Evolutionary conservation across 2,797 vertebrate species (phyloP).

Genomic region (Tamandua tetradactyla): DNA sequence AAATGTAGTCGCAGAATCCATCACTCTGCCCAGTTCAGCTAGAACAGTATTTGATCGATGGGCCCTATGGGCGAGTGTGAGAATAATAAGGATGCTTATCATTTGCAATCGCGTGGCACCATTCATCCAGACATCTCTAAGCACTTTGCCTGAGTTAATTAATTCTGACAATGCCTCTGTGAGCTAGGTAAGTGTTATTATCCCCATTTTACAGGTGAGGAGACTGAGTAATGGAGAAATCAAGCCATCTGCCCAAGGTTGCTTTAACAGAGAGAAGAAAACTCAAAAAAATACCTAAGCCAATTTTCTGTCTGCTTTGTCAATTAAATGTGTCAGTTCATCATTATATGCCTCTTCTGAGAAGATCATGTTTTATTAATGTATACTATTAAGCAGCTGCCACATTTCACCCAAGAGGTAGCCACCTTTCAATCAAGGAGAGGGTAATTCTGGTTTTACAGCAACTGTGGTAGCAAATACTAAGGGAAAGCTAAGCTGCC

Average conservation of each 20-base stretch:
- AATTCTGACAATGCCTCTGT: constrained; percentile 36
- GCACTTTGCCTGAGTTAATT: constrained; percentile 36
- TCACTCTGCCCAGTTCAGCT: constrained; percentile 53
- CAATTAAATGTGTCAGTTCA: constrained; percentile 15
- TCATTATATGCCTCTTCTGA: constrained; percentile 13
- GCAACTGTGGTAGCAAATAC: not conserved
- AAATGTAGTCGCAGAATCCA: constrained; percentile 35
- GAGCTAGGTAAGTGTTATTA: constrained; percentile 28
- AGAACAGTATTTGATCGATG: constrained; percentile 52
- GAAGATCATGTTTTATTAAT: constrained; percentile 66
- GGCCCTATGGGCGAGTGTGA: constrained; percentile 45
- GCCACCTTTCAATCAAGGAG: constrained; percentile 52
- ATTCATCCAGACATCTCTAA: not conserved
- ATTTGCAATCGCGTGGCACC: not conserved
- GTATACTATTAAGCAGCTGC: constrained; percentile 49
- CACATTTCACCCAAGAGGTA: constrained; percentile 54
- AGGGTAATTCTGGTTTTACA: not conserved
- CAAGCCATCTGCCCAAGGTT: not conserved
- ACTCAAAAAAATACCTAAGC: constrained; percentile 12
- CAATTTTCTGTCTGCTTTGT: not conserved
- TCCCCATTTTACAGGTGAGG: constrained; percentile 77
- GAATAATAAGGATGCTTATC: constrained; percentile 68
- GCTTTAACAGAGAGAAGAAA: constrained; percentile 16
- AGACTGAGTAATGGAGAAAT: constrained; percentile 63
- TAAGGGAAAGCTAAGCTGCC: not conserved